Base-by-base conservation (phyloP, 1,140 invertebrate genomes). In the Cecropterus lyciades region DNA sequence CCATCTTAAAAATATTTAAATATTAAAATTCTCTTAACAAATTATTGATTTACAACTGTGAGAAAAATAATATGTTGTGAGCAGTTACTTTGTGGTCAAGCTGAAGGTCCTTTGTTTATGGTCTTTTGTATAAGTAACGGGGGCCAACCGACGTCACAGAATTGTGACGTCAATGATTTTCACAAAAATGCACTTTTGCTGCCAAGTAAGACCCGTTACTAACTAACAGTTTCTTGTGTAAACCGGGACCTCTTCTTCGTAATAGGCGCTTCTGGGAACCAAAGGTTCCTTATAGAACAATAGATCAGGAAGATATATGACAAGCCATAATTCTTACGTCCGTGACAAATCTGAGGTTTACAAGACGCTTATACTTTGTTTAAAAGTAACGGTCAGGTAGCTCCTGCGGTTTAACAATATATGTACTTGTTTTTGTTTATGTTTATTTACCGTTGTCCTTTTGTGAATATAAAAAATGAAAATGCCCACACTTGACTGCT, bases 211-310 rank as follows among this genome's bases (percentile, higher is more conserved):
- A 49, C 55, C 79, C 82, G 81, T 82, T 83, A 87, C 75, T 69
- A 91, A 91, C 89, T n/a, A n/a, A n/a, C n/a, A 85, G 87, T 87
- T 81, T 70, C 77, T 80, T 72, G 86, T 77, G 89, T 91, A 85
- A 87, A 87, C 82, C 85, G 84, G 86, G 82, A 91, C 67, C 78
- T 71, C 77, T 81, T 82, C 70, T 80, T 67, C n/a, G n/a, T n/a
- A n/a, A n/a, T n/a, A n/a, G 53, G 59, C 64, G 63, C 67, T 89
- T 87, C 82, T 76, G 10, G 72, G 87, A 88, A 91, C 67, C 20
- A 83, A 82, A 79, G 76, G 75, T 69, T 74, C 72, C 62, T 60
- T 68, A 27, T 66, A 72, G 77, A 78, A 87, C 81, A 85, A 87
- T 79, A 70, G 72, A 72, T 68, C 20, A 45, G 63, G 62, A 76